Base-by-base conservation (phyloP, 2,797 vertebrate genomes). In the Schizopygopsis malacanthus region DNA sequence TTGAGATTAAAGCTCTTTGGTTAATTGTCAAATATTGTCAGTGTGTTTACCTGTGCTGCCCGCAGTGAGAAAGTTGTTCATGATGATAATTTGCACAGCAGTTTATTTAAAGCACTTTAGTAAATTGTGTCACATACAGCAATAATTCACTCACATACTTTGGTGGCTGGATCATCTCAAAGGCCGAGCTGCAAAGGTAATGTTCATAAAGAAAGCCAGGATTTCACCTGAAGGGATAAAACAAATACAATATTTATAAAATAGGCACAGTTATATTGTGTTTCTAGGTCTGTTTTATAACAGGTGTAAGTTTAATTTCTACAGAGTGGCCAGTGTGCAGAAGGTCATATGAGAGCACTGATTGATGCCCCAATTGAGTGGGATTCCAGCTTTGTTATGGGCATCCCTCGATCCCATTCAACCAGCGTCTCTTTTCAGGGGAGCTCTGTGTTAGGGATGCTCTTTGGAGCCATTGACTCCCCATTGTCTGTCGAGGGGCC, bases 401-500 rank as follows among this genome's bases (percentile, higher is more conserved):
- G 92, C 72, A 43, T 91, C 91, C 91, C 88, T 91, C 82, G 41
- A 85, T 85, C 88, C 89, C 91, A 91, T 91, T 94, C 89, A 92
- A 67, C 84, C 1, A 83, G 87, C 87, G 85, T 87, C 90, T 90
- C 92, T 92, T 92, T 93, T 90, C 92, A 87, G 87, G 83, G 88
- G 90, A 89, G 89, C 90, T 87, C 87, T 88, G 90, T 90, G 85
- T 91, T 87, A 82, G 89, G 87, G 91, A 90, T 87, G 87, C 90
- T 92, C 91, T 90, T 89, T 90, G 90, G 92, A 91, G 89, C 90
- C 89, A 56, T 89, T 90, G 89, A 91, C 91, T 90, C 90, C 91
- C 89, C 69, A 92, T 95, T 95, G 94, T 95, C 90, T 92, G 91
- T 76, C 79, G 22, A 75, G 82, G 90, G 87, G 92, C 91, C 93